Conservation (phyloP, 1,140 invertebrate species). For the Monochamus saltuarius region DNA sequence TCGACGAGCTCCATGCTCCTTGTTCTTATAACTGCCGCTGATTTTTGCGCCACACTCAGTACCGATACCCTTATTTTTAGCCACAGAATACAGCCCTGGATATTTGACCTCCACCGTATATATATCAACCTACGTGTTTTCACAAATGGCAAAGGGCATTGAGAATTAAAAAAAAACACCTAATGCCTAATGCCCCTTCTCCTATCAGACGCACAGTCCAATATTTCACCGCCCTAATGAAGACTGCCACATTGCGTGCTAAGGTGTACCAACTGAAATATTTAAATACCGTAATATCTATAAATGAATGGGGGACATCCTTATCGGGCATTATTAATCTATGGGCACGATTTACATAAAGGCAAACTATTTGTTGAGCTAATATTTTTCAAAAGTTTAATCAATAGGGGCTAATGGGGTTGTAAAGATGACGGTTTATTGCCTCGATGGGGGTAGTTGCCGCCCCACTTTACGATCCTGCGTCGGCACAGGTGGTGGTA, state of each 20-base stretch:
- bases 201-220: conserved; percentile 15
- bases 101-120: no score
- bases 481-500: not conserved
- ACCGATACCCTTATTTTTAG: no score
- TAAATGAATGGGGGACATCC: conserved; percentile 25
- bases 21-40: no score
- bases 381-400: conserved; percentile 18
- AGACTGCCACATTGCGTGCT: conserved; percentile 30
- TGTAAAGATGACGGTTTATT: no score
- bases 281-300: conserved; percentile 34
- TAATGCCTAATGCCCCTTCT: not conserved
- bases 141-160: no score
- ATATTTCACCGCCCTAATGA: conserved; percentile 16
- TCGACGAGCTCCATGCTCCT: no score
- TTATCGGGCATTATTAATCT: conserved; percentile 30
- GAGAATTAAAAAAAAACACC: no score
- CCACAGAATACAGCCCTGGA: no score
- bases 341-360: conserved; percentile 21
- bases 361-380: conserved; percentile 18
- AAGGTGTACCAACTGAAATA: conserved; percentile 36
- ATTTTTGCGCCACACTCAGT: no score
- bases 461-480: conserved; percentile 7
- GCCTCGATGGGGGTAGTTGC: not conserved
- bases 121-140: no score
- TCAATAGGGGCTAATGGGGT: not conserved